Conservation (phyloP, 2,888 invertebrate genomes). For the Cephus spinipes region DNA sequence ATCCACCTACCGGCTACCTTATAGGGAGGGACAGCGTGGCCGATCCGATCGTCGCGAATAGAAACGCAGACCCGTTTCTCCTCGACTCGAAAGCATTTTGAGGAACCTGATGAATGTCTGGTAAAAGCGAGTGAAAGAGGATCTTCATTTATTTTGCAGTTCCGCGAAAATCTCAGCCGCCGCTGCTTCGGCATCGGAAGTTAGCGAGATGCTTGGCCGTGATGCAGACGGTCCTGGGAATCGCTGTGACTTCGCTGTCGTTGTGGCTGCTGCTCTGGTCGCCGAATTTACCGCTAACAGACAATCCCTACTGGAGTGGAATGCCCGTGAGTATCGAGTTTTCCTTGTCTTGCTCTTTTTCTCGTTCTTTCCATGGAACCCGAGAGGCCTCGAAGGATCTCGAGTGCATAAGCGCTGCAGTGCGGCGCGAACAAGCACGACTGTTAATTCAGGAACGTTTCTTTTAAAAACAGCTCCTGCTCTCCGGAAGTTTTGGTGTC, state of each 20-base stretch:
- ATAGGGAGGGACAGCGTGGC: neutral
- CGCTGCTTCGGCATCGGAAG: slow-evolving; percentile 67
- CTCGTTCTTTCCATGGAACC: no score
- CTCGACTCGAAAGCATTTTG: neutral
- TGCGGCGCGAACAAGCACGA: no score
- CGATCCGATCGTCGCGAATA: neutral
- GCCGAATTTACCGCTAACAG: slow-evolving; percentile 70
- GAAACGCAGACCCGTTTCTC: neutral
- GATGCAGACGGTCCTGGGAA: slow-evolving; percentile 70
- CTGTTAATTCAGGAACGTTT: neutral
- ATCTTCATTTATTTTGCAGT: slow-evolving; percentile 57
- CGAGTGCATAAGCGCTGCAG: no score
- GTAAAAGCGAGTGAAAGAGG: neutral
- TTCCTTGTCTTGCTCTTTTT: neutral
- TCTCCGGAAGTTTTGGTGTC: slow-evolving; percentile 59
- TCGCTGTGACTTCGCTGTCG: slow-evolving; percentile 70
- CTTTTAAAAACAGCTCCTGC: slow-evolving; percentile 43
- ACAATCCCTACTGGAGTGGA: slow-evolving; percentile 77
- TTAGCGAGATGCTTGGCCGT: slow-evolving; percentile 68
- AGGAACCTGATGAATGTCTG: neutral
- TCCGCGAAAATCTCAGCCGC: slow-evolving; percentile 68
- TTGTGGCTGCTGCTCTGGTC: slow-evolving; percentile 73
- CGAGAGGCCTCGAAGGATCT: no score
- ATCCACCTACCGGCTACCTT: neutral
- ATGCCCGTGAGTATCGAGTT: slow-evolving; percentile 68